A percentile compares a stretch with the other conserved stretches of the same genome.
Conservation (phyloP, 2,113 vertebrate species). For the Saccopteryx leptura region DNA sequence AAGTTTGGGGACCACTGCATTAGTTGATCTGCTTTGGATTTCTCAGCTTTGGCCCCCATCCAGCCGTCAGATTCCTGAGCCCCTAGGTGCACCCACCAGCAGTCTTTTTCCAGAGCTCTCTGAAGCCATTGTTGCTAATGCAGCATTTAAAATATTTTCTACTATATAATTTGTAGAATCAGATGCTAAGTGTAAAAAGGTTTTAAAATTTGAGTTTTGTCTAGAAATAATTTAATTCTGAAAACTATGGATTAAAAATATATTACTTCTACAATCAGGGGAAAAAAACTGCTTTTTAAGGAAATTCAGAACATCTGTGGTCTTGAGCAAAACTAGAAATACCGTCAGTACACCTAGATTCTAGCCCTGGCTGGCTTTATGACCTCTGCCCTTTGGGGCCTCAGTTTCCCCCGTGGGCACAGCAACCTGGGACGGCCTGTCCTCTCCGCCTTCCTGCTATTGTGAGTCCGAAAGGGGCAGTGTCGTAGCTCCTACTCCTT, state of each 20-base stretch:
- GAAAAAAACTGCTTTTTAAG: neutral
- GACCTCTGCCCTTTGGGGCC: neutral
- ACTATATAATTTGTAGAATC: neutral
- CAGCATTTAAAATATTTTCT: constrained; percentile 22
- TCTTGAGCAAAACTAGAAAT: neutral
- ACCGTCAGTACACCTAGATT: neutral
- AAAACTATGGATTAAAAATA: constrained; percentile 55
- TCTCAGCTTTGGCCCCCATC: neutral
- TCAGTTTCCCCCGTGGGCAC: neutral
- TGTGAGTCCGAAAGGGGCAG: neutral
- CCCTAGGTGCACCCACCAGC: neutral
- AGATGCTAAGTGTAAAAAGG: neutral
- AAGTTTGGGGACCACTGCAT: too few relatives aligned
- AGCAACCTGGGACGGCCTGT: neutral
- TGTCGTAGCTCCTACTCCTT: neutral
- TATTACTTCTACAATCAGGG: neutral
- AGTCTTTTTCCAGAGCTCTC: neutral
- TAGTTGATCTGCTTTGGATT: neutral
- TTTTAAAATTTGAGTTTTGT: constrained; percentile 56
- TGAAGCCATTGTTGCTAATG: neutral
- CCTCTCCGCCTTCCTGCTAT: neutral
- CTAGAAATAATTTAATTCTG: constrained; percentile 32
- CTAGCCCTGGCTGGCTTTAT: neutral
- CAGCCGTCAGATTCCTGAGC: neutral
- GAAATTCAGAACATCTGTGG: neutral